phyloP scores from a whole-genome alignment of 2,888 invertebrate genomes.

The Erebia palarica region DNA sequence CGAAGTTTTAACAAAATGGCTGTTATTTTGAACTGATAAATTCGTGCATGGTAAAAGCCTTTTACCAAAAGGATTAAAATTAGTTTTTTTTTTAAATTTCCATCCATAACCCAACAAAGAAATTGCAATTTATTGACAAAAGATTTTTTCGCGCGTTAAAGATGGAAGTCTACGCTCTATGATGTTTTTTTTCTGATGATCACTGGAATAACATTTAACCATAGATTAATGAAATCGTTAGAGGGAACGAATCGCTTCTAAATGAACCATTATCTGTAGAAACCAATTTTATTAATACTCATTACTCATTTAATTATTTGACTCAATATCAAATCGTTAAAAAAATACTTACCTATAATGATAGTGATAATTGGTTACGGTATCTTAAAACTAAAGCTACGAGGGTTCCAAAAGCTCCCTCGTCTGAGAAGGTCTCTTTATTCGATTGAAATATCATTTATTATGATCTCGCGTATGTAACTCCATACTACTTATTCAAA shows the following conservation, averaged over 20 bases:
- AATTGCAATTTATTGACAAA: slow-evolving; percentile 59
- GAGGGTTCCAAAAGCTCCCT: too few relatives aligned
- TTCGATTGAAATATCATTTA: too few relatives aligned
- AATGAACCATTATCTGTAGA: not conserved
- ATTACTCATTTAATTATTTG: too few relatives aligned
- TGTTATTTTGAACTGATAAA: not conserved
- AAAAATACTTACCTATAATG: too few relatives aligned
- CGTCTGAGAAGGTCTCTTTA: too few relatives aligned
- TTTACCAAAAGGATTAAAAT: slow-evolving; percentile 58
- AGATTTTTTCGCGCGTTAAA: slow-evolving; percentile 58
- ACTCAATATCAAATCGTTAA: too few relatives aligned
- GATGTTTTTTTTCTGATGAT: slow-evolving; percentile 59
- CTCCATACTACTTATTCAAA: too few relatives aligned
- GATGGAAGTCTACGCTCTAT: slow-evolving; percentile 51
- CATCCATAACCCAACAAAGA: slow-evolving; percentile 57
- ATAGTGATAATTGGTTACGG: too few relatives aligned
- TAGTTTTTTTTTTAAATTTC: slow-evolving; percentile 49
- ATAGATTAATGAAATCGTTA: not conserved
- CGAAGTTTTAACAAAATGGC: too few relatives aligned
- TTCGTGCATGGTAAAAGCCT: slow-evolving; percentile 48
- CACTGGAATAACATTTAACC: slow-evolving; percentile 60
- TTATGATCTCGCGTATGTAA: too few relatives aligned
- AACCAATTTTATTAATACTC: too few relatives aligned
- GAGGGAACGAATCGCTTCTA: not conserved
- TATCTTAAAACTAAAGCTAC: too few relatives aligned